phyloP scores from a whole-genome alignment of 2,797 vertebrate genomes.

The Helicolenus hilgendorfi region DNA sequence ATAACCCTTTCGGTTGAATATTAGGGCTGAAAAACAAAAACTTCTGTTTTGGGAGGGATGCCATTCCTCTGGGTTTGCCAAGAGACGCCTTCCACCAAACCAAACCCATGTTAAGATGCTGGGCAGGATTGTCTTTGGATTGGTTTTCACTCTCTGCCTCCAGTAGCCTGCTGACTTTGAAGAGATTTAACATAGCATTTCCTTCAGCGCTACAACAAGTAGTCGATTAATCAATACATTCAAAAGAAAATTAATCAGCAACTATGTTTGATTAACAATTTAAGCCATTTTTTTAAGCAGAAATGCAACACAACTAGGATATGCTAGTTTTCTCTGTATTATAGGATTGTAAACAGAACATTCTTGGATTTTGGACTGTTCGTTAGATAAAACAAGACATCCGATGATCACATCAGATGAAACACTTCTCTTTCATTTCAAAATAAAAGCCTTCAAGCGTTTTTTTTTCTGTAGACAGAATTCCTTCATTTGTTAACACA shows the following conservation, averaged over 20 bases:
- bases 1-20: conserved; percentile 5
- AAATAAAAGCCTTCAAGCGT: too few relatives aligned
- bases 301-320: too few relatives aligned
- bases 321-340: too few relatives aligned
- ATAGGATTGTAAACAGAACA: too few relatives aligned
- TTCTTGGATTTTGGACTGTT: too few relatives aligned
- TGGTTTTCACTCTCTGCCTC: neutral
- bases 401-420: too few relatives aligned
- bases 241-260: neutral
- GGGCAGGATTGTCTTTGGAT: neutral
- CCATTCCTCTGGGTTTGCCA: neutral
- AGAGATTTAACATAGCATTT: neutral
- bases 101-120: neutral
- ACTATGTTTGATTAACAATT: neutral
- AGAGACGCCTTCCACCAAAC: neutral
- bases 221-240: neutral
- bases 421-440: too few relatives aligned
- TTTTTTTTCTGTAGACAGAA: too few relatives aligned
- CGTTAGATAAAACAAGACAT: too few relatives aligned
- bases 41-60: neutral
- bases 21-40: neutral
- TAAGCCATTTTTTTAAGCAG: neutral
- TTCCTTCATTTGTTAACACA: too few relatives aligned
- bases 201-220: neutral
- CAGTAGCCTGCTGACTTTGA: neutral